Conservation (phyloP, 2,888 invertebrate genomes). For the Eilema caniola region DNA sequence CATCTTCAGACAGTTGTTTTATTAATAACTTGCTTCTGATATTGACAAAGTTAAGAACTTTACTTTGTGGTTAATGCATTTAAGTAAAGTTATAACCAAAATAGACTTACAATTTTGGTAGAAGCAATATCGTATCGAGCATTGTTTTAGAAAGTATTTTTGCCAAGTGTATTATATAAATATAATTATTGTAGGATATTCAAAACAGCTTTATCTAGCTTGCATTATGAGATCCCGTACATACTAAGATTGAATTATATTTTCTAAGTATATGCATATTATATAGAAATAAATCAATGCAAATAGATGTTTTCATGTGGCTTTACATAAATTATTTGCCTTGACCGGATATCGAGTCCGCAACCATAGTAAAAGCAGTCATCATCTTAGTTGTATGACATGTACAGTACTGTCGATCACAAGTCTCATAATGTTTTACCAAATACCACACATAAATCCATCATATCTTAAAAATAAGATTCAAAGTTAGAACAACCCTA, state of each 20-base stretch:
- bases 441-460: neutral
- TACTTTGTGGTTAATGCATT: slow-evolving; percentile 26
- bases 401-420: too few species aligned
- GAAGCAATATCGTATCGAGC: neutral
- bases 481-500: neutral
- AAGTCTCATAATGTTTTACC: too few species aligned
- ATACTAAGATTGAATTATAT: too few species aligned
- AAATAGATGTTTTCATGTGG: too few species aligned
- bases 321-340: too few species aligned
- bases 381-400: too few species aligned
- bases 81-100: slow-evolving; percentile 12
- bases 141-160: neutral
- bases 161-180: neutral
- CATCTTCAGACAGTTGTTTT: slow-evolving; percentile 47
- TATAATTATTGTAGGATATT: neutral
- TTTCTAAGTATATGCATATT: too few species aligned
- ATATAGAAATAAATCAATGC: too few species aligned
- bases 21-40: slow-evolving; percentile 45
- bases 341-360: too few species aligned
- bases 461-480: neutral
- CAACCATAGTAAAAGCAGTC: too few species aligned
- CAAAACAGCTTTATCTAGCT: neutral
- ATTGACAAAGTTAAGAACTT: slow-evolving; percentile 34
- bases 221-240: neutral
- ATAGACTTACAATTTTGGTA: neutral